phyloP scores from a whole-genome alignment of 2,113 vertebrate species.

The Aix galericulata region DNA sequence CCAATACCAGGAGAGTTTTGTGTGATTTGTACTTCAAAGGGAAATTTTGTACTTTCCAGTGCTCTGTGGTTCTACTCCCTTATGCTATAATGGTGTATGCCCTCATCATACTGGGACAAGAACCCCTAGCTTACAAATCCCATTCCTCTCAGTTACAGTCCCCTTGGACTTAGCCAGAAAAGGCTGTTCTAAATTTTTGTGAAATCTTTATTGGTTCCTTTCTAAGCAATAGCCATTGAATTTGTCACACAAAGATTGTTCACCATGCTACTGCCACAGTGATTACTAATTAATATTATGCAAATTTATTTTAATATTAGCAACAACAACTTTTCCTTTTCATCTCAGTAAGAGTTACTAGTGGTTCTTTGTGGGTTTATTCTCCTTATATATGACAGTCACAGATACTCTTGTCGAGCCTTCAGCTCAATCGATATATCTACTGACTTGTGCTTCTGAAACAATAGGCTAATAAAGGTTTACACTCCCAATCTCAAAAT shows the following conservation, averaged over 20 bases:
- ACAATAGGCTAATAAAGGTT: not conserved
- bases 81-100: not conserved
- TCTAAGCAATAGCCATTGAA: not conserved
- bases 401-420: not conserved
- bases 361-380: not conserved
- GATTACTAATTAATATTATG: not conserved
- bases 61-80: not conserved
- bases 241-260: not conserved
- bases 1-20: not conserved
- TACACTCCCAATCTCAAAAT: not conserved
- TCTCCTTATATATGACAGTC: not conserved
- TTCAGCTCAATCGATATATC: not conserved
- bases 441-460: not conserved
- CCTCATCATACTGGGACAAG: fast-evolving
- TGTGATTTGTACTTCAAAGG: not conserved
- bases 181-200: not conserved
- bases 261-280: not conserved
- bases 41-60: not conserved
- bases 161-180: not conserved
- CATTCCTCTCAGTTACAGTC: not conserved
- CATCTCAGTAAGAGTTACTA: not conserved
- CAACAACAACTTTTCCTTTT: not conserved
- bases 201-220: not conserved
- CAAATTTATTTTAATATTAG: not conserved
- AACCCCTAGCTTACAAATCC: not conserved